Evolutionary conservation across 2,113 vertebrate genomes (phyloP).

Genomic region (Percopsis transmontana): DNA sequence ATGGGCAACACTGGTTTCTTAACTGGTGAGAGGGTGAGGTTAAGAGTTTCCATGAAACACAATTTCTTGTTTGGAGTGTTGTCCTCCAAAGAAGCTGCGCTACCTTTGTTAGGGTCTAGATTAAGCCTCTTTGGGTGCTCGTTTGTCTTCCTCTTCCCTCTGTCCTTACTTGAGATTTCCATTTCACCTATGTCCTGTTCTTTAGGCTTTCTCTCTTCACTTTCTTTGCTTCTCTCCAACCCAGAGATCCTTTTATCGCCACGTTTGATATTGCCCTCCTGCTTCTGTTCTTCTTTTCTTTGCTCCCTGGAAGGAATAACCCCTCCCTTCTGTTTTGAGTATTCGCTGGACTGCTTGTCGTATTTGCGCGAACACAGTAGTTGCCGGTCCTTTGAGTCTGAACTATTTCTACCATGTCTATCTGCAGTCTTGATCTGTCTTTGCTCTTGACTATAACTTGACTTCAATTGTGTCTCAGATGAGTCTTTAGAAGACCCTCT

Average conservation of each 20-base stretch:
- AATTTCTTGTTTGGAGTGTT: slow-evolving; percentile 81
- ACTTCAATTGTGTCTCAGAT: slow-evolving; percentile 1
- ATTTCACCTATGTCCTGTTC: slow-evolving; percentile 21
- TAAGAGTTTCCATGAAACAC: slow-evolving; percentile 96
- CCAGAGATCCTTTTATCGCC: slow-evolving; percentile 35
- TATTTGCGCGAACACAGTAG: slow-evolving; percentile 35
- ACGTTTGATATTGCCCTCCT: slow-evolving; percentile 58
- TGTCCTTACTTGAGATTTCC: slow-evolving; percentile 47
- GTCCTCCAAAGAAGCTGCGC: slow-evolving; percentile 39
- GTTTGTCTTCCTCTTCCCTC: slow-evolving; percentile 59
- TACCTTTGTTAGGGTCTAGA: not conserved
- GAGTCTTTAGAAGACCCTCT: slow-evolving; percentile 29
- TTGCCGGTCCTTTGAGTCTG: slow-evolving; percentile 46
- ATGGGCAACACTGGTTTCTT: slow-evolving; percentile 76
- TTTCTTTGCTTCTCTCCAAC: slow-evolving; percentile 56
- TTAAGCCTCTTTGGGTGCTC: slow-evolving; percentile 18
- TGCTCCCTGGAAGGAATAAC: slow-evolving; percentile 46
- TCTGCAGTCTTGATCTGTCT: slow-evolving; percentile 33
- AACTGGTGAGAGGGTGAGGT: slow-evolving; percentile 93
- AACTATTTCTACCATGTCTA: slow-evolving; percentile 9
- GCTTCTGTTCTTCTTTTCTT: slow-evolving; percentile 47
- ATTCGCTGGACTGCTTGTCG: slow-evolving; percentile 9
- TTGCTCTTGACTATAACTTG: slow-evolving; percentile 19
- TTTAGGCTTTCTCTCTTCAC: slow-evolving; percentile 63
- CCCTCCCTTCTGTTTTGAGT: slow-evolving; percentile 44